Percentiles rank a stretch among this genome's conserved stretches.
Conservation (phyloP, 2,797 vertebrate species). For the Apodemus agrarius region DNA sequence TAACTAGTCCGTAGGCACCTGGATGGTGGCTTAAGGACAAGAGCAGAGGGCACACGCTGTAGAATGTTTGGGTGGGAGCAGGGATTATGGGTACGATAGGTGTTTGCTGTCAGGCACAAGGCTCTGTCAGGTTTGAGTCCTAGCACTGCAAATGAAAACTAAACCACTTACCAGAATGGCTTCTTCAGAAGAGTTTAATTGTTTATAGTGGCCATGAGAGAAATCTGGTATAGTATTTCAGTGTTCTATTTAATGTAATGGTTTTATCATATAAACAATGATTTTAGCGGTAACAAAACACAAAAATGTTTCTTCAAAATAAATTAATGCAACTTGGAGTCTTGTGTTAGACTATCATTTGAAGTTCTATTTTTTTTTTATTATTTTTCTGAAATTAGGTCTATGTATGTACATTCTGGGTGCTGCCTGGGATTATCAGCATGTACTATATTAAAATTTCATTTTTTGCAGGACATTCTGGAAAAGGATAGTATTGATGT, state of each 20-base stretch:
- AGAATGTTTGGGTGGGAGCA: neutral
- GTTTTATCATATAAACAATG: slow-evolving; percentile 25
- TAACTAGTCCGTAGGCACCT: neutral
- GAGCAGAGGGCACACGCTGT: neutral
- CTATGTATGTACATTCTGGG: neutral
- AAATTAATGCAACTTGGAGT: slow-evolving; percentile 34
- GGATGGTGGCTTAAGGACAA: neutral
- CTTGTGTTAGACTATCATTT: neutral
- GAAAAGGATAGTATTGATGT: slow-evolving; percentile 17
- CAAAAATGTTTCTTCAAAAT: neutral
- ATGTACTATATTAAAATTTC: neutral
- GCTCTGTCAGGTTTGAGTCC: neutral
- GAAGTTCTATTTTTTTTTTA: neutral
- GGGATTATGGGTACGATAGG: neutral
- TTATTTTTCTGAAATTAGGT: neutral
- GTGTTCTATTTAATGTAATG: slow-evolving; percentile 30
- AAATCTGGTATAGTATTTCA: slow-evolving; percentile 45
- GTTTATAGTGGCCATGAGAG: slow-evolving; percentile 59
- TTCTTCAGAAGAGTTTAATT: slow-evolving; percentile 51
- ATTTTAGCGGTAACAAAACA: slow-evolving; percentile 1
- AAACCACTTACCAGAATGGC: neutral
- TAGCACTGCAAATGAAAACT: neutral
- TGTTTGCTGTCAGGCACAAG: neutral
- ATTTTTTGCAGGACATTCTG: slow-evolving; percentile 31
- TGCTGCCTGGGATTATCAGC: neutral